Evolutionary conservation across 1,140 invertebrate species (phyloP), one percentile per base, ranked within the genome.

Genomic region (Trichoplusia ni): DNA sequence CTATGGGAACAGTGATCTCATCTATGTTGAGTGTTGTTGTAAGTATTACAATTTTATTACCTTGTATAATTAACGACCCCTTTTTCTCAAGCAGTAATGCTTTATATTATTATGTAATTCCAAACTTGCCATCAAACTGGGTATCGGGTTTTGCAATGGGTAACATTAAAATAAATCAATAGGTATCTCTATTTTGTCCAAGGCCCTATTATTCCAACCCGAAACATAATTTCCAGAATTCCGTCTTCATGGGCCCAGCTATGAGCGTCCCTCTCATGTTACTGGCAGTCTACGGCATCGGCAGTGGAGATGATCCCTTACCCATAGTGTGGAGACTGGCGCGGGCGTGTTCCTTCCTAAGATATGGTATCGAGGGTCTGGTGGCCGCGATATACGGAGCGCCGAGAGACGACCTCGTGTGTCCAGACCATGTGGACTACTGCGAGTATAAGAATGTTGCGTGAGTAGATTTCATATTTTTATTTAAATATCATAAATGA

Each of bases 261-360:
- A 56, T 95, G 8, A 91, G 94, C 14, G 95, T 95, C 0, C 95
- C 95, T 0, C 77, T 96, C 1, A 96, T 97, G 93, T 75, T 97
- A 53, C 79, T 96, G 0, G 93, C 95, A 0, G 93, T 95, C 0
- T 95, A 96, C 82, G 95, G 95, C 44, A 93, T 96, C 42, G 96
- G 95, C 0, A 92, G 89, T 44, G 93, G 93, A 0, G 93, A 92
- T 38, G 88, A 86, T 3, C 91, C 92, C 1, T 87, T 95, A 54
- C 95, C 96, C 0, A 86, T 94, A 0, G 91, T 96, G 62, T 92
- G 92, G 78, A 89, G 93, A 56, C 88, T 97, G 71, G 90, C 95
- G 0, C 95, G 97, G 90, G 94, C 96, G 69, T 91, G 95, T n/a
- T 97, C 96, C 67, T 98, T 95, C 80, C 92, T 98, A 44, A 92